Percentiles rank a stretch among this genome's conserved stretches.
Conservation (phyloP, 2,888 invertebrate species). For the Melolontha melolontha region DNA sequence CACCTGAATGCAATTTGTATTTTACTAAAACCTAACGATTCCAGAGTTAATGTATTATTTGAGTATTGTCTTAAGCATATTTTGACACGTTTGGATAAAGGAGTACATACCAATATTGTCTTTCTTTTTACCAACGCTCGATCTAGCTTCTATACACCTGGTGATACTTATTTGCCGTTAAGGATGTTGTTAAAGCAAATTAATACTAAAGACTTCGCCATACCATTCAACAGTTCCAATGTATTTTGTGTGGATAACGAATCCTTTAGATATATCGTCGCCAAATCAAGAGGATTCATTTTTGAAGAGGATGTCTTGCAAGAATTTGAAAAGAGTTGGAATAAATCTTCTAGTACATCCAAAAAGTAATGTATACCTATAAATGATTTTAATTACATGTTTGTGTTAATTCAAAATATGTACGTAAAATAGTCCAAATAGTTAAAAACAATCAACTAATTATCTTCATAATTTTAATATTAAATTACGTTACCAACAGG, state of each 20-base stretch:
- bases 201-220: constrained; percentile 49
- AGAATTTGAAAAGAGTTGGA: constrained; percentile 52
- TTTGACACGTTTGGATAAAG: constrained; percentile 58
- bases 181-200: constrained; percentile 53
- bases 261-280: constrained; percentile 57
- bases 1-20: constrained; percentile 59
- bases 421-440: neutral
- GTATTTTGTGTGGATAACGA: constrained; percentile 62
- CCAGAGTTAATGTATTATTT: constrained; percentile 57
- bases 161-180: constrained; percentile 55
- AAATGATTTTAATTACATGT: neutral
- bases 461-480: too few species aligned
- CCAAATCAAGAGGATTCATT: constrained; percentile 50
- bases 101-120: constrained; percentile 57
- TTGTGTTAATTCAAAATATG: neutral
- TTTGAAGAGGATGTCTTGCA: constrained; percentile 46
- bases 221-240: constrained; percentile 54
- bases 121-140: constrained; percentile 60
- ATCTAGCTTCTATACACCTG: constrained; percentile 56
- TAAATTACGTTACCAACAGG: too few species aligned
- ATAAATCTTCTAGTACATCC: constrained; percentile 46
- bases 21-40: constrained; percentile 56
- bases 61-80: constrained; percentile 59
- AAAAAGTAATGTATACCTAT: constrained; percentile 40
- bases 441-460: too few species aligned